Percentiles rank a stretch among this genome's conserved stretches.
phyloP scores from a whole-genome alignment of 1,140 invertebrate genomes.

The Himalopsyche phryganea region DNA sequence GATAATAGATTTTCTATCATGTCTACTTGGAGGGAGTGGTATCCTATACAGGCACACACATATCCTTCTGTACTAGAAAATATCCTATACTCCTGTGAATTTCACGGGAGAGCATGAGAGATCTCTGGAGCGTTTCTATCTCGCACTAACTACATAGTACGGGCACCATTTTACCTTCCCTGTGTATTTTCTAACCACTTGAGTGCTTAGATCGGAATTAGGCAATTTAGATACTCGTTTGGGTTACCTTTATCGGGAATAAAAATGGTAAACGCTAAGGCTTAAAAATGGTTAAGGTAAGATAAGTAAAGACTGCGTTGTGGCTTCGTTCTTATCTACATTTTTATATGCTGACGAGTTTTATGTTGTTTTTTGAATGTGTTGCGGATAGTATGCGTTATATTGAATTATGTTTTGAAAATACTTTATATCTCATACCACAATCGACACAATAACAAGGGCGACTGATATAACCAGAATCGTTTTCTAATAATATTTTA shows the following conservation, averaged over 20 bases:
- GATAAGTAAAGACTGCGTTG: constrained; percentile 4
- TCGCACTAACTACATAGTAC: background rate
- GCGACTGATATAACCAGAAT: no score
- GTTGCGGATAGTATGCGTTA: no score
- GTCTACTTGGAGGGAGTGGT: constrained; percentile 28
- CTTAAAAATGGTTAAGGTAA: constrained; percentile 14
- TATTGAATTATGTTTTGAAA: no score
- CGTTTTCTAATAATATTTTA: no score
- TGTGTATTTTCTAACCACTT: constrained; percentile 20
- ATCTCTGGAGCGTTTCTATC: no score
- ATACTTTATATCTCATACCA: no score
- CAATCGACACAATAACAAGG: no score
- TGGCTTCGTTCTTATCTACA: no score
- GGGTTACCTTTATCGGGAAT: constrained; percentile 30
- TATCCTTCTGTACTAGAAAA: no score
- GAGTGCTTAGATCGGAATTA: constrained; percentile 34
- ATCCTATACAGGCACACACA: constrained; percentile 7
- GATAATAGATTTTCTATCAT: constrained; percentile 37
- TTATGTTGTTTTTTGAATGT: no score
- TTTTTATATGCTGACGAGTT: no score
- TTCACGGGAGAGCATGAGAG: constrained; percentile 1
- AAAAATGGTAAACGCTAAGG: constrained; percentile 3
- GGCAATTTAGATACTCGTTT: constrained; percentile 35
- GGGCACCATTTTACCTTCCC: no score
- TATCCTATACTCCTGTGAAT: background rate